These are phyloP conservation scores for Drosophila pseudotakahashii DNA, from an alignment of 2,888 invertebrate species.

Conservation along the genomic window DNA sequence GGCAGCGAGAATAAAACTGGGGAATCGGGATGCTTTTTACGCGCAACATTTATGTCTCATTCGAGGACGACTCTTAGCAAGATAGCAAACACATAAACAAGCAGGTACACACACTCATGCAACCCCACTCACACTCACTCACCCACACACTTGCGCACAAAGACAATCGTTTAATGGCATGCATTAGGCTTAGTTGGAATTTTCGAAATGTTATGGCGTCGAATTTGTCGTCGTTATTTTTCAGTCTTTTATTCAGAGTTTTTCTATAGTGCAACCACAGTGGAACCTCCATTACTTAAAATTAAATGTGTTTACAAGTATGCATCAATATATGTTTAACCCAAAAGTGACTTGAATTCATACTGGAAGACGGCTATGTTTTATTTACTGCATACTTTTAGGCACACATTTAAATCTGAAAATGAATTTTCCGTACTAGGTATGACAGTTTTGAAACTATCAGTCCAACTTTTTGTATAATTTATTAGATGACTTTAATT, in stretches of 20 bases:
- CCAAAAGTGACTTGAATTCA: too few species aligned
- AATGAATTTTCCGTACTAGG: too few species aligned
- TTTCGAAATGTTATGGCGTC: conserved; percentile 44
- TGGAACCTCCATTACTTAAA: background rate
- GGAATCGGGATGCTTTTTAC: conserved; percentile 24
- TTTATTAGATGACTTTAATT: too few species aligned
- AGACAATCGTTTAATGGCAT: conserved; percentile 36
- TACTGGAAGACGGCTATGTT: too few species aligned
- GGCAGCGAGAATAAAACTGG: conserved; percentile 30
- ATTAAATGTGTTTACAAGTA: too few species aligned
- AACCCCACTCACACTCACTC: background rate
- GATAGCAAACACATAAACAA: conserved; percentile 22
- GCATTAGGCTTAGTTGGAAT: conserved; percentile 57
- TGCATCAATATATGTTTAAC: too few species aligned
- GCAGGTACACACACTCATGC: conserved; percentile 5
- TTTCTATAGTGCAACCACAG: background rate
- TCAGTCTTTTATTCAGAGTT: background rate
- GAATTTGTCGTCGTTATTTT: conserved; percentile 3
- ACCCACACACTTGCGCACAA: conserved; percentile 1
- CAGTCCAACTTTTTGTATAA: too few species aligned
- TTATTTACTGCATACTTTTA: too few species aligned
- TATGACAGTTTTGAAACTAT: too few species aligned
- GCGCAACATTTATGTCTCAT: conserved; percentile 29
- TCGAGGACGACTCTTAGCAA: conserved; percentile 16
- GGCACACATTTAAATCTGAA: too few species aligned